phyloP scores from a whole-genome alignment of 2,888 invertebrate species.

The Melangyna quadrimaculata region DNA sequence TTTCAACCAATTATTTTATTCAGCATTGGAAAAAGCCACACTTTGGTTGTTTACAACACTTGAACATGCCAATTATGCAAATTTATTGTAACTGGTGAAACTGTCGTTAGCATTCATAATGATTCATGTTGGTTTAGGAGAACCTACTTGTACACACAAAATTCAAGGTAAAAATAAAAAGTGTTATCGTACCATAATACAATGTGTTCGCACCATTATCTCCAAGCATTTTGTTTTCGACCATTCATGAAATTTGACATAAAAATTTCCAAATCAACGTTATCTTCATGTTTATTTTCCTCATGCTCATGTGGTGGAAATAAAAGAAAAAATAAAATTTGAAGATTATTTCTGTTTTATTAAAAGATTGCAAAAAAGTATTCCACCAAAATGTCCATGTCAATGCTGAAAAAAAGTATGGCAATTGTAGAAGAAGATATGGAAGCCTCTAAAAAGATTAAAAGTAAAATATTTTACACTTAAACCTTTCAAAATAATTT shows the following conservation, averaged over 20 bases:
- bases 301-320: not conserved
- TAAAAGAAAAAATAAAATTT: not conserved
- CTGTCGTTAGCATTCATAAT: too few relatives aligned
- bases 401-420: slow-evolving; percentile 58
- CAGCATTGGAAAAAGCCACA: too few relatives aligned
- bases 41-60: too few relatives aligned
- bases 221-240: not conserved
- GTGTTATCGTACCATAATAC: not conserved
- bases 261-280: not conserved
- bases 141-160: too few relatives aligned
- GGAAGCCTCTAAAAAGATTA: slow-evolving; percentile 16
- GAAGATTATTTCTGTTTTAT: not conserved
- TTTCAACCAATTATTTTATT: too few relatives aligned
- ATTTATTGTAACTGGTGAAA: too few relatives aligned
- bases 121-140: too few relatives aligned
- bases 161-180: too few relatives aligned
- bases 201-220: not conserved
- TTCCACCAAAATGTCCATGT: slow-evolving; percentile 51
- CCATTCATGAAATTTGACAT: not conserved
- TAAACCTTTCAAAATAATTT: not conserved
- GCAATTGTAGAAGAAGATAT: slow-evolving; percentile 56
- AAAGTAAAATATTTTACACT: not conserved
- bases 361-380: not conserved
- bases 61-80: too few relatives aligned
- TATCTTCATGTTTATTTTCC: not conserved